Conservation (phyloP, 2,888 invertebrate genomes). For the Dasypolia templi region DNA sequence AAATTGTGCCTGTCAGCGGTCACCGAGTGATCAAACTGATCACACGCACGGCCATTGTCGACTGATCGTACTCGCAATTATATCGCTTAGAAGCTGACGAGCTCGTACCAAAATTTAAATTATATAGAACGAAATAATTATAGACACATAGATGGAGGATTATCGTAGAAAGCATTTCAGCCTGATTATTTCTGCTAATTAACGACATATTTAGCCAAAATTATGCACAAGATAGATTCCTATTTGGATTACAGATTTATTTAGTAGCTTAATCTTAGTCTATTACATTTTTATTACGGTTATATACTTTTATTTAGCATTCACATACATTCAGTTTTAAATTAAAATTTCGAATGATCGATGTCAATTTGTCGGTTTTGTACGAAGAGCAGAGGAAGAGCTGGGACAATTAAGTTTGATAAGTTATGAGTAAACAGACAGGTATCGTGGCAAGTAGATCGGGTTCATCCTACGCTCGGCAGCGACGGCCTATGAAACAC, state of each 20-base stretch:
- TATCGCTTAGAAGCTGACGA: constrained; percentile 29
- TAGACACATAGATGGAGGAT: constrained; percentile 21
- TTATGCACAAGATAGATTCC: constrained; percentile 14
- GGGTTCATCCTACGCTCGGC: constrained; percentile 66
- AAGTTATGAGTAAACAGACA: constrained; percentile 61
- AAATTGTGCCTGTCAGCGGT: constrained; percentile 65
- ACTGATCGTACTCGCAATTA: constrained; percentile 26
- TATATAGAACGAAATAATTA: background rate
- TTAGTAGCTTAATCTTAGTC: constrained; percentile 32
- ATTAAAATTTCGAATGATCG: constrained; percentile 32
- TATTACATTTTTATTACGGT: constrained; percentile 28
- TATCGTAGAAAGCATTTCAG: constrained; percentile 39
- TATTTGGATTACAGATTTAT: constrained; percentile 24
- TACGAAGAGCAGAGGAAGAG: constrained; percentile 21
- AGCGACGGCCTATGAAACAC: constrained; percentile 67
- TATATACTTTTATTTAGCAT: constrained; percentile 32
- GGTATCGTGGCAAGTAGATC: constrained; percentile 56
- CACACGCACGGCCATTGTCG: constrained; percentile 62
- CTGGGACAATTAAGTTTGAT: constrained; percentile 55
- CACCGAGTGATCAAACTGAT: constrained; percentile 57
- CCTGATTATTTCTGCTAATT: constrained; percentile 20
- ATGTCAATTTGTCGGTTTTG: constrained; percentile 21
- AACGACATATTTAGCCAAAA: constrained; percentile 7
- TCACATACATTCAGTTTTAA: constrained; percentile 33
- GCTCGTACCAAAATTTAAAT: background rate